Evolutionary conservation across 2,888 invertebrate species (phyloP).

Genomic region (Diloba caeruleocephala): DNA sequence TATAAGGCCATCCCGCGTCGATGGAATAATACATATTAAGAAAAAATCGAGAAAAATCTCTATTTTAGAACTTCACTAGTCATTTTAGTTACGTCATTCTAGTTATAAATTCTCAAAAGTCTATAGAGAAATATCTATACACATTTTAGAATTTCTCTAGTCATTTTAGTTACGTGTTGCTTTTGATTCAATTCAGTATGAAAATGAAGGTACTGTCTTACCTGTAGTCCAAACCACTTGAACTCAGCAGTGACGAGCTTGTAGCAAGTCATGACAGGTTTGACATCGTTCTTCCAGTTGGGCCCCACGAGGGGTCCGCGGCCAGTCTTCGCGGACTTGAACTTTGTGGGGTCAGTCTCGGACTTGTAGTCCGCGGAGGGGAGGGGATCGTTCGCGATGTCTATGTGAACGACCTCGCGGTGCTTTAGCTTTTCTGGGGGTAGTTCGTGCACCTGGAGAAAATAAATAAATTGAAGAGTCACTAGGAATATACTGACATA

Average conservation of each 20-base stretch:
- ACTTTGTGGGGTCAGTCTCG: conserved; percentile 91
- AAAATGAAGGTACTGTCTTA: too few species aligned
- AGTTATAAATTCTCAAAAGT: too few species aligned
- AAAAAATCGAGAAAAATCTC: too few species aligned
- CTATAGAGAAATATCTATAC: too few species aligned
- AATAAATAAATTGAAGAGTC: neutral
- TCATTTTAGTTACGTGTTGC: too few species aligned
- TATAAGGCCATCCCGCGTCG: too few species aligned
- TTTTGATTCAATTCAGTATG: too few species aligned
- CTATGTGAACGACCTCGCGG: conserved; percentile 97
- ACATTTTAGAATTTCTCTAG: too few species aligned
- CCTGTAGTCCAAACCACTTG: conserved; percentile 99
- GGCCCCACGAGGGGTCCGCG: conserved; percentile 95
- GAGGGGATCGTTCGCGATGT: conserved; percentile 98
- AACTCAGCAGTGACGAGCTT: conserved; percentile 99
- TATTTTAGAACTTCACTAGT: too few species aligned
- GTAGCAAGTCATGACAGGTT: conserved; percentile 99
- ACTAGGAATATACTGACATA: too few species aligned
- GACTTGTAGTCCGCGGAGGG: conserved; percentile 95
- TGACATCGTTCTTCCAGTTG: conserved; percentile 93
- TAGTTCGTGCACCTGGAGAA: conserved; percentile 95
- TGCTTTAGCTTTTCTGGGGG: conserved; percentile 95
- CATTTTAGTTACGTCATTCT: too few species aligned
- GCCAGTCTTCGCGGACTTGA: conserved; percentile 97
- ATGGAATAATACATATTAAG: too few species aligned